These are phyloP conservation scores for Chloroceryle amazona DNA, from an alignment of 2,797 vertebrate species.

Conservation along the genomic window DNA sequence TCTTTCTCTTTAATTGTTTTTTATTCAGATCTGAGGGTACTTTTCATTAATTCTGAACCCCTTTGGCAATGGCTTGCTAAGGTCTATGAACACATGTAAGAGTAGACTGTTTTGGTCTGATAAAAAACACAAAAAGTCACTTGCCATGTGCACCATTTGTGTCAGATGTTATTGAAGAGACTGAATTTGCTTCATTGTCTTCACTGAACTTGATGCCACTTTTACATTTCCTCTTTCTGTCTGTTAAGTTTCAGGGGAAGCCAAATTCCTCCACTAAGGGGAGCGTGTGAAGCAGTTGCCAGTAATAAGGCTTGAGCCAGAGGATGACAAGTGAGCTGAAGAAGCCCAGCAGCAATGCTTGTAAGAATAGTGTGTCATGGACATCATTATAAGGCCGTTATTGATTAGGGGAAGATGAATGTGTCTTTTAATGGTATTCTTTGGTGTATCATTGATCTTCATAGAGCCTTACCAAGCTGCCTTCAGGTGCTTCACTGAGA, in stretches of 20 bases:
- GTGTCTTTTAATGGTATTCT: slow-evolving; percentile 77
- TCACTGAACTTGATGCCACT: not conserved
- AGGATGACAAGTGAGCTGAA: slow-evolving; percentile 46
- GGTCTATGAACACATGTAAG: not conserved
- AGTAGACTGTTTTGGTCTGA: not conserved
- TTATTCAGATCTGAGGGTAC: not conserved
- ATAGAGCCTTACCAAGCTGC: slow-evolving; percentile 59
- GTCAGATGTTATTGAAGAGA: not conserved
- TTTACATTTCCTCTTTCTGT: not conserved
- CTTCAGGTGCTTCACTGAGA: slow-evolving; percentile 43
- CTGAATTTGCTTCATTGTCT: not conserved
- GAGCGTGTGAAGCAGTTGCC: not conserved
- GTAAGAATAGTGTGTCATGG: slow-evolving; percentile 35
- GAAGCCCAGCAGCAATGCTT: slow-evolving; percentile 30
- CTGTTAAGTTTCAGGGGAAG: slow-evolving; percentile 36
- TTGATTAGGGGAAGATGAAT: slow-evolving; percentile 79
- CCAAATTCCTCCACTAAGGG: slow-evolving; percentile 2
- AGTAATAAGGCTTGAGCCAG: slow-evolving; percentile 48
- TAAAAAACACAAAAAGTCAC: not conserved
- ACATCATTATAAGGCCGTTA: slow-evolving; percentile 75
- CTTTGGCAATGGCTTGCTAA: not conserved
- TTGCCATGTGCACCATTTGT: not conserved
- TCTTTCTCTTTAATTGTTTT: not conserved
- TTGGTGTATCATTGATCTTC: slow-evolving; percentile 78
- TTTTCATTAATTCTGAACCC: slow-evolving; percentile 17